Evolutionary conservation across 2,113 vertebrate genomes (phyloP), one percentile per base, ranked within the genome.

Genomic region (Fulmarus glacialis): DNA sequence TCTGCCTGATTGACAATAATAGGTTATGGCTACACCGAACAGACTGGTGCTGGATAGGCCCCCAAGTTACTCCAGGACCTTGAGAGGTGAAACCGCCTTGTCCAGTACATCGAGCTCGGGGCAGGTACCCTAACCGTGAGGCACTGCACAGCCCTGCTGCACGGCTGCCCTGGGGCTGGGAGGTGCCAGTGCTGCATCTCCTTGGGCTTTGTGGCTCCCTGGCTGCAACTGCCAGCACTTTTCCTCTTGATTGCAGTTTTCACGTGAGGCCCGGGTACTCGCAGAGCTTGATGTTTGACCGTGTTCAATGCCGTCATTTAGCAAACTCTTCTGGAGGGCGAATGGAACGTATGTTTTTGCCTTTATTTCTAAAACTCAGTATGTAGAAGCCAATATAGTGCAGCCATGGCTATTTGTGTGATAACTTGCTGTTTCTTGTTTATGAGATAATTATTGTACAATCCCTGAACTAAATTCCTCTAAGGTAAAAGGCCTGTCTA

Each of bases 391-490:
- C 48, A 19, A 1, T 56, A 2, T 11, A 38, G 47, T 17, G 40
- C 43, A 63, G 60, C 26, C 40, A 20, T 1, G 2, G 30, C 36
- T 81, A 4, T 71, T 67, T 83, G 77, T 45, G 52, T 42, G 86
- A 85, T 83, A 83, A 87, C 81, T 89, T 95, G 90, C 92, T 87
- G 58, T 75, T 89, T 93, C 94, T 96, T 93, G 93, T 83, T 92
- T 82, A 50, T 90, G 50, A 62, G 71, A 12, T 72, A 68, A 87
- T 82, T 91, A 40, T 32, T 73, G 27, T 82, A 68, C 1, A 4
- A 64, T 70, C 84, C n/a, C 16, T 30, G 52, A 78, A 87, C 77
- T 23, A 91, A 95, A 87, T 68, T 88, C 20, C 77, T 66, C 38
- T 87, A 50, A 52, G 32, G 94, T 79, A 68, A 82, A 79, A 89